A percentile compares a stretch with the other conserved stretches of the same genome.
Conservation (phyloP, 2,113 vertebrate species). For the Lathamus discolor region DNA sequence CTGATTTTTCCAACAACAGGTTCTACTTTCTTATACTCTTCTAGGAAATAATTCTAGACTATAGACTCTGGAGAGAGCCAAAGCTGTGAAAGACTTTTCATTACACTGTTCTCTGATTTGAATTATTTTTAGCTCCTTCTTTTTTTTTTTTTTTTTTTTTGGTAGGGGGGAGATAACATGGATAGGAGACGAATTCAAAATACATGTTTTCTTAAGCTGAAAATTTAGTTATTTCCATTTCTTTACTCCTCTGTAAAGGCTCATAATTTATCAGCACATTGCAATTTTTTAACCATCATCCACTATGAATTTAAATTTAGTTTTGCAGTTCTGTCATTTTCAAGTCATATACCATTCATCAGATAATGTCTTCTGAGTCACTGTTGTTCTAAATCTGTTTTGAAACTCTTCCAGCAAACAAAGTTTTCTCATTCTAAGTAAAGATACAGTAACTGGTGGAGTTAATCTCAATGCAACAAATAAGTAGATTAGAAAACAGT, state of each 20-base stretch:
- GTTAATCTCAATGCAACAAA: neutral
- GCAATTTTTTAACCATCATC: constrained; percentile 8
- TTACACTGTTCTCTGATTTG: neutral
- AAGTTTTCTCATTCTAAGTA: constrained; percentile 18
- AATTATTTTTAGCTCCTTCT: neutral
- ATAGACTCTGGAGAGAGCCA: neutral
- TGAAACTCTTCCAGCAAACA: constrained; percentile 8
- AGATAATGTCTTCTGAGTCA: constrained; percentile 48
- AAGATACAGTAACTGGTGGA: neutral
- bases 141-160: neutral
- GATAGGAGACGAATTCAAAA: neutral
- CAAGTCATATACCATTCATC: constrained; percentile 42
- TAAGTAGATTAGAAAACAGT: neutral
- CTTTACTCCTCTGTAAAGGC: constrained; percentile 11
- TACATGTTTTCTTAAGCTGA: neutral
- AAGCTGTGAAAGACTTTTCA: neutral
- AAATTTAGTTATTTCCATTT: constrained; percentile 39
- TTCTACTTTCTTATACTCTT: neutral
- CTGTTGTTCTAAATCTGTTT: constrained; percentile 56
- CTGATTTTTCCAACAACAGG: neutral
- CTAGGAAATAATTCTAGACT: neutral
- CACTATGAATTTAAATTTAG: constrained; percentile 42
- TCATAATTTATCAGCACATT: constrained; percentile 6
- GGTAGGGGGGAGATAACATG: neutral
- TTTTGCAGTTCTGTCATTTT: constrained; percentile 39